Conservation (phyloP, 2,888 invertebrate species). For the Allygus modestus region DNA sequence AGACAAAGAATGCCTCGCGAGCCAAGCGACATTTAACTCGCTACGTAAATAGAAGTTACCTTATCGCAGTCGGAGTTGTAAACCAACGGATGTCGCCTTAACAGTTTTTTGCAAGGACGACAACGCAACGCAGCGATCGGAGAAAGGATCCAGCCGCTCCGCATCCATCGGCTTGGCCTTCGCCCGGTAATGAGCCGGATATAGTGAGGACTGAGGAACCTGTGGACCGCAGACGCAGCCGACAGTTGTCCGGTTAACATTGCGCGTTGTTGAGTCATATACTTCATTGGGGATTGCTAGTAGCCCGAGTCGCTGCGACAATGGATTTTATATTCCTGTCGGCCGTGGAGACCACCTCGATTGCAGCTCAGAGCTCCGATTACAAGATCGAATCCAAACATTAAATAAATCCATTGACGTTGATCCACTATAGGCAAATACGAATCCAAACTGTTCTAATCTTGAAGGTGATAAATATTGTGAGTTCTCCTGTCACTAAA, state of each 20-base stretch:
- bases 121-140: background rate
- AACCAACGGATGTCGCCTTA: slow-evolving; percentile 76
- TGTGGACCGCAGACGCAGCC: background rate
- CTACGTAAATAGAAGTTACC: slow-evolving; percentile 6
- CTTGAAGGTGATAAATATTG: no score
- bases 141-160: background rate
- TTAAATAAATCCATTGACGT: no score
- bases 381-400: no score
- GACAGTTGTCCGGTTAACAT: background rate
- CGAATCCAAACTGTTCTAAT: no score
- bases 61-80: slow-evolving; percentile 88
- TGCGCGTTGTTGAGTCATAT: background rate
- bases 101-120: slow-evolving; percentile 19
- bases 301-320: background rate
- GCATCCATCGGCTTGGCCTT: background rate
- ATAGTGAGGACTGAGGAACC: background rate
- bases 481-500: no score
- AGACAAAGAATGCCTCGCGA: background rate
- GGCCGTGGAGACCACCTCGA: background rate
- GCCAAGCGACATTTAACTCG: background rate
- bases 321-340: background rate
- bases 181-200: background rate
- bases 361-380: no score
- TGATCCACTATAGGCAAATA: no score
- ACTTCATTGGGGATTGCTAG: background rate